Base-by-base conservation (phyloP, 2,797 vertebrate genomes). In the Crotalus adamanteus region DNA sequence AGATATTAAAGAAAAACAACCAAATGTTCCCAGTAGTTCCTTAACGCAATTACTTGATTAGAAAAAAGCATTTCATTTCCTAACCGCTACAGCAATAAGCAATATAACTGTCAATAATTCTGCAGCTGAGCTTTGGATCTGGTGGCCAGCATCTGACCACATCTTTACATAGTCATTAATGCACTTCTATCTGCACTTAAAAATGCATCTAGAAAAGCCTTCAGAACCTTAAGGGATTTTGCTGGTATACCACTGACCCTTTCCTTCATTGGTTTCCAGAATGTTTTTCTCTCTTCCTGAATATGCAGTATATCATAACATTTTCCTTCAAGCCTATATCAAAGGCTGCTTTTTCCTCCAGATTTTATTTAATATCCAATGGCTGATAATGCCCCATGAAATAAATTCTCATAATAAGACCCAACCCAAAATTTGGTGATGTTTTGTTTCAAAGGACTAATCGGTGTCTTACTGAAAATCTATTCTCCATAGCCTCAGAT, bases 81-180 rank as follows among this genome's bases (percentile, higher is more conserved):
- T 96, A 98, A 98, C 98, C 98, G 3, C 98, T 96, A 99, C 98
- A 99, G 96, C 97, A 94, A 98, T 98, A 97, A 96, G 98, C 98
- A 98, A 98, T 99, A 98, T 98, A 98, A 92, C 97, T 97, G 98
- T 99, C 98, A 95, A 99, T 98, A 98, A 95, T 95, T 96, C 94
- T 86, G 31, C 96, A 97, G 95, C 25, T 92, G 95, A 94, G 95
- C 85, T 95, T 93, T 96, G 93, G 97, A 97, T 92, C 86, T 92
- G 93, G 94, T 94, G 96, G 96, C 96, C 96, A 94, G 92, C 93
- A 53, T 95, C 94, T 92, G 92, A 98, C 98, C 98, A 96, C 98
- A 98, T 91, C 96, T 97, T 95, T 95, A 94, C 95, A 95, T 96
- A 96, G 95, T 97, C 97, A 96, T 97, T 97, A 97, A 65, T n/a